Base-by-base conservation (phyloP, 2,888 invertebrate genomes). In the Polymixis lichenea region DNA sequence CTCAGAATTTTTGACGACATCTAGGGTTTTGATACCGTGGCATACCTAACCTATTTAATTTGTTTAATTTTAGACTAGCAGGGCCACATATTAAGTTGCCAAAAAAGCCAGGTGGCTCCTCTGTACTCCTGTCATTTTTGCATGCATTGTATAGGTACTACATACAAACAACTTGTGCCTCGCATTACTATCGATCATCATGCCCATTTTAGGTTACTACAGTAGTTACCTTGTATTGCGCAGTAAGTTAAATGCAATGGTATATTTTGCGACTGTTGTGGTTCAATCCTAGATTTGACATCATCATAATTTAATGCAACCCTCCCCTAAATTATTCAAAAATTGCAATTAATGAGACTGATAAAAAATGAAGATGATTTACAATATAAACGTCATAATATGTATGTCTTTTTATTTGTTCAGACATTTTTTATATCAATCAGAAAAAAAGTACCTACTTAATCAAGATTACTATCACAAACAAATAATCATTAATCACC, bases 171-270 rank as follows among this genome's bases (percentile, higher is more conserved):
- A 53, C 5, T 15, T 43, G 38, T 1, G 68, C 25, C 25, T 61
- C 38, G 32, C 19, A 62, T 69, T 56, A 22, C n/a, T 64, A 28
- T 49, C 22, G 65, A 28, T 43, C 15, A 62, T 56, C 28, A 8
- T 43, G 15, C 49, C 62, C n/a, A 55, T 78, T 68, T 51, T n/a
- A 61, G 49, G 46, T 61, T 19, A 13, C 19, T n/a, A 38, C n/a
- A 61, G 49, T 38, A 17, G 2, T 15, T 38, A 25, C 15, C 25
- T 70, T 1, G 2, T 25, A 68, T 19, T 71, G 70, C 9, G 17
- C 19, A 51, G 28, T 51, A 25, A 49, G 17, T 15, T 43, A 28
- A 51, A 74, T 51, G 28, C 19, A 32, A 25, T 25, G 2, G 9
- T 15, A 19, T 19, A 15, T 49, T 68, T 68, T 53, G 51, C 9